Evolutionary conservation across 2,797 vertebrate species (phyloP), one percentile per base, ranked within the genome.

Genomic region (Molothrus aeneus): DNA sequence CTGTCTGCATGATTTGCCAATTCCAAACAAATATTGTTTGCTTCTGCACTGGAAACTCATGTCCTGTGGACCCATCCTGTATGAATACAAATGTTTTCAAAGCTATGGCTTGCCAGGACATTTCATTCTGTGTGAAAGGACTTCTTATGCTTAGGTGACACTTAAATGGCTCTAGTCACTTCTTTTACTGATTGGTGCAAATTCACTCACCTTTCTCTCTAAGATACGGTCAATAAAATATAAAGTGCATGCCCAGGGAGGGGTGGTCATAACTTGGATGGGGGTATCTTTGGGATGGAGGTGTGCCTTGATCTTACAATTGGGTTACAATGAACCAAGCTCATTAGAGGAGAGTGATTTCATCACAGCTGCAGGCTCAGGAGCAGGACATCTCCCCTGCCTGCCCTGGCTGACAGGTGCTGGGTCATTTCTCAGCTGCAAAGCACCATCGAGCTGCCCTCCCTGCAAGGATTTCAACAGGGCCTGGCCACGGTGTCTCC

Each of bases 401-500:
- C 28, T 60, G 38, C 38, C 47, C 38, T 40, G 63, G 24, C n/a
- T 77, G 54, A 29, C 10, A 36, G 45, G 10, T 24, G 63, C 38
- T 85, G 61, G 32, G 82, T 15, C 8, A 3, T 22, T 26, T 68
- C 53, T 51, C 71, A 75, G 28, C 54, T 43, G 28, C 54, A 19
- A 38, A 31, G 11, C 0, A 22, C 7, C 61, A 66, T 5, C 0
- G 3, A 66, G 15, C 6, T 38, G 7, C 28, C 19, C 22, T 68
- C 18, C 45, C 54, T 60, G 32, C 22, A 32, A 51, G 22, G 32
- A 60, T 43, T 45, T 24, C 54, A 38, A 10, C 54, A 68, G 22
- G 51, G 32, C 28, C 7, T 4, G 38, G 32, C 53, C 26, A 65
- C 0, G 0, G 22, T 9, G 28, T 7, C 53, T 68, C 10, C 18